Evolutionary conservation across 2,797 vertebrate genomes (phyloP), one percentile per base, ranked within the genome.

Genomic region (Crypturellus tataupa): DNA sequence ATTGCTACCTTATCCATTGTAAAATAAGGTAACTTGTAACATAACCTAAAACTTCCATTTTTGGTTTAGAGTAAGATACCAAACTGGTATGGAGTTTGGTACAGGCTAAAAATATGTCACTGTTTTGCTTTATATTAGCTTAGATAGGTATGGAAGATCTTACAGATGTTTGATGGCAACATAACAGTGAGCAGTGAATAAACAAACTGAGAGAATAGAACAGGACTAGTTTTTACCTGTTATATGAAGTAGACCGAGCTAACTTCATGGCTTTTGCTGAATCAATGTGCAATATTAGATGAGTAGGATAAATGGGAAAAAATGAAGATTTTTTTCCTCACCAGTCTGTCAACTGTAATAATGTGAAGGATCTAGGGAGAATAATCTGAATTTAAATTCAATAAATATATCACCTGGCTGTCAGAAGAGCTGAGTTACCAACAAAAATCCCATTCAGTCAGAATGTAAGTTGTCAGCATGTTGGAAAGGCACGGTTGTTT

Each of bases 1-100:
- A 92, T 94, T 97, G 92, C 78, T 89, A 73, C 95, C 91, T 93
- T 93, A 25, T 85, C 85, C 88, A 7, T 24, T 59, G 33, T 9
- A 59, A 80, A 90, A 84, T 67, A 29, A 16, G 87, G 65, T 53
- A 18, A 58, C 17, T 51, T 35, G 37, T 8, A 21, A 58, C 23
- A 4, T 18, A 79, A 65, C 51, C 75, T 64, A 64, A 87, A 87
- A 53, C 78, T 55, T 23, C 70, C 67, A 24, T 58, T 85, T 85
- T 71, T 53, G 17, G n/a, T 13, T 17, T 78, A 49, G 60, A 37
- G 10, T 64, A 18, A 93, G 37, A 25, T 55, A 39, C 9, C 16
- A 37, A 55, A 24, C 23, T 24, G 35, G 29, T 63, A 27, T 24
- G 4, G 13, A 7, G n/a, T n/a, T n/a, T n/a, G n/a, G n/a, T n/a